Percentiles rank a stretch among this genome's conserved stretches.
phyloP scores from a whole-genome alignment of 2,113 vertebrate genomes.

The Actenoides lindsayi region DNA sequence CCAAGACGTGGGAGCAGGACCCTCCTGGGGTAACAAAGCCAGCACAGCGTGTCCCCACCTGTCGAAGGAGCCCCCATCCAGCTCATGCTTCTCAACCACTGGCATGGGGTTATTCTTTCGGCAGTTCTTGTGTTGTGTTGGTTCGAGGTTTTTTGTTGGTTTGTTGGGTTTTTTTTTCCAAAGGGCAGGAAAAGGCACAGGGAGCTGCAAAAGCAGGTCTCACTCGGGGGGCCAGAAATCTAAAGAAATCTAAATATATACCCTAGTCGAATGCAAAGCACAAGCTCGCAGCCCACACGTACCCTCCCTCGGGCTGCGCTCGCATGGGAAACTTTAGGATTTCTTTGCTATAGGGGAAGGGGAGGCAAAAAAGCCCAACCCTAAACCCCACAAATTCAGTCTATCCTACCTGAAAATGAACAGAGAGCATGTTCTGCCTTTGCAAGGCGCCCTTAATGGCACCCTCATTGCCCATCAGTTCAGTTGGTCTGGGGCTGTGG shows the following conservation, averaged over 20 bases:
- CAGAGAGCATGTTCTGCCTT: not conserved
- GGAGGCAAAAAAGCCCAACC: not conserved
- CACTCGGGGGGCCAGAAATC: conserved; percentile 25
- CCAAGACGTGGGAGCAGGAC: not conserved
- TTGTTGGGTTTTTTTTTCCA: not conserved
- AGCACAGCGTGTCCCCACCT: fast-evolving
- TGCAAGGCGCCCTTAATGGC: not conserved
- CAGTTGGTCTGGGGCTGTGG: not conserved
- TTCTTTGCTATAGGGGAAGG: conserved; percentile 13
- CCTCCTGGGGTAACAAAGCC: fast-evolving
- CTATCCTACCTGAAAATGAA: conserved; percentile 34
- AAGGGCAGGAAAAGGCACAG: conserved; percentile 2
- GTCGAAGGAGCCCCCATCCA: not conserved
- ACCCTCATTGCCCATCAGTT: not conserved
- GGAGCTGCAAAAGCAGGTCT: conserved; percentile 52
- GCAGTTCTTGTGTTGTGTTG: not conserved
- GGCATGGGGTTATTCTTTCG: not conserved
- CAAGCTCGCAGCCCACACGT: conserved; percentile 52
- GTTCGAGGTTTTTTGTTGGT: not conserved
- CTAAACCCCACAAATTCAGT: not conserved
- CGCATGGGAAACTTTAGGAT: conserved; percentile 28
- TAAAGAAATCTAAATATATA: conserved; percentile 65
- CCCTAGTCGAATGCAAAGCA: conserved; percentile 49
- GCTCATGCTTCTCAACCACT: not conserved
- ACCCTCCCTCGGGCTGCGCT: conserved; percentile 1